phyloP scores from a whole-genome alignment of 2,888 invertebrate genomes.

The Phortica magna region DNA sequence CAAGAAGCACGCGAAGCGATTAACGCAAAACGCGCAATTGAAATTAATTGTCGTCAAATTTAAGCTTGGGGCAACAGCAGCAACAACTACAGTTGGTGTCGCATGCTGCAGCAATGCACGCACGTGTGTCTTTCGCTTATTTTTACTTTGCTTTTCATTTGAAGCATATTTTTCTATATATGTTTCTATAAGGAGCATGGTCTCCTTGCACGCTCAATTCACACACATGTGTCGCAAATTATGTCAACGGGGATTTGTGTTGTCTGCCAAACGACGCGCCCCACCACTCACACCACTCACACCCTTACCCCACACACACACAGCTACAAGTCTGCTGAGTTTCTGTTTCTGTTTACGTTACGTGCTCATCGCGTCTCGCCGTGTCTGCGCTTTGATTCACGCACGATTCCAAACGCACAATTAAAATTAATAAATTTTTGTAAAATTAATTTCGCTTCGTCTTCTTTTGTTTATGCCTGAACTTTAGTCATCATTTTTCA shows the following conservation, averaged over 20 bases:
- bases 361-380: constrained; percentile 9
- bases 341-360: constrained; percentile 24
- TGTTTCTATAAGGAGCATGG: constrained; percentile 46
- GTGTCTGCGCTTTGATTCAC: constrained; percentile 28
- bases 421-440: constrained; percentile 62
- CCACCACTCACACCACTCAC: constrained; percentile 32
- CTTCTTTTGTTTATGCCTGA: constrained; percentile 21
- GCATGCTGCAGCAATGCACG: background rate
- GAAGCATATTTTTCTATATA: too few species aligned
- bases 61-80: too few species aligned
- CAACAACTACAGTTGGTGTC: constrained; percentile 49
- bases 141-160: background rate
- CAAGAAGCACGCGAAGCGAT: constrained; percentile 52
- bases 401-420: constrained; percentile 54
- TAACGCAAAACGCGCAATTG: constrained; percentile 70
- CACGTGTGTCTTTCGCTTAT: constrained; percentile 9
- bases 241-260: constrained; percentile 65
- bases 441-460: constrained; percentile 54
- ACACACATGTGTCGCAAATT: constrained; percentile 64
- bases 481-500: constrained; percentile 15
- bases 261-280: constrained; percentile 35
- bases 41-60: constrained; percentile 62
- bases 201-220: constrained; percentile 39
- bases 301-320: background rate
- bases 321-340: background rate